Conservation (phyloP, 2,113 vertebrate species). For the Micronycteris hirsuta region DNA sequence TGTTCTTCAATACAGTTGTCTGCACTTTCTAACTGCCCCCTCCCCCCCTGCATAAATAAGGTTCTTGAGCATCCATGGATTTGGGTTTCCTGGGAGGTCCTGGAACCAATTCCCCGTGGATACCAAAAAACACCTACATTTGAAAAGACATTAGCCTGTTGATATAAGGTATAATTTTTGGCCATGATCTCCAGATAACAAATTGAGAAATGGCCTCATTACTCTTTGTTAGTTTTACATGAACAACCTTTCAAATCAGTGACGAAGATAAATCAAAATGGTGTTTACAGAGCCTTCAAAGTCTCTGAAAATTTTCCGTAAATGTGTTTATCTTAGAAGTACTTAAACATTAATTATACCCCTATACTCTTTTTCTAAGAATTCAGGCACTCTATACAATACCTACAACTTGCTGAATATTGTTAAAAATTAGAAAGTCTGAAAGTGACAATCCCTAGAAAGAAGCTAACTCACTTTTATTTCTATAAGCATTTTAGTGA, state of each 20-base stretch:
- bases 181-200: background rate
- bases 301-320: background rate
- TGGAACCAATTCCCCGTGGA: background rate
- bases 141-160: background rate
- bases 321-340: background rate
- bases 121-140: background rate
- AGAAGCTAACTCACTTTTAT: background rate
- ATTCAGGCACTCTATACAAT: background rate
- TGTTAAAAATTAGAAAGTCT: background rate
- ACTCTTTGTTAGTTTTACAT: constrained; percentile 1
- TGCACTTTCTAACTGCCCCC: no score
- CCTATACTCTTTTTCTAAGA: background rate
- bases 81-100: background rate
- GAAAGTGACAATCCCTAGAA: background rate
- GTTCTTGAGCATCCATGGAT: background rate
- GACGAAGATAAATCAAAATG: background rate
- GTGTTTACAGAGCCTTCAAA: background rate
- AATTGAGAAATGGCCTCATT: background rate
- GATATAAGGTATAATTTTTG: background rate
- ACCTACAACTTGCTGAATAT: background rate
- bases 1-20: no score
- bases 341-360: background rate
- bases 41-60: no score
- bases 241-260: background rate
- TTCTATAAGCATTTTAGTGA: background rate